A percentile compares a stretch with the other conserved stretches of the same genome.
Conservation (phyloP, 2,888 invertebrate genomes). For the Amorpha juglandis region DNA sequence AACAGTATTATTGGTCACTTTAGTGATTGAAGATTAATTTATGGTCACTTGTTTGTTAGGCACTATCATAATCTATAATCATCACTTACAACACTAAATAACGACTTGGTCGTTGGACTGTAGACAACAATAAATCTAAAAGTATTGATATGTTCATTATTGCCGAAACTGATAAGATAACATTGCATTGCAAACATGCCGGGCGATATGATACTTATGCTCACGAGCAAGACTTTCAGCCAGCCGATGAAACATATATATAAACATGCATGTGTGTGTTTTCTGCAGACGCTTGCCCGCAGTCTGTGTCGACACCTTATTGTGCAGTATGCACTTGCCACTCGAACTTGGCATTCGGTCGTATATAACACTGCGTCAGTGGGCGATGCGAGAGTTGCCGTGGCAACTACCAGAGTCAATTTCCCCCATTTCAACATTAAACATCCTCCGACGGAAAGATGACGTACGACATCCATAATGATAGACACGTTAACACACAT, state of each 20-base stretch:
- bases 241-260: constrained; percentile 46
- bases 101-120: constrained; percentile 63
- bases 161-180: constrained; percentile 56
- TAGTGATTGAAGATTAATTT: neutral
- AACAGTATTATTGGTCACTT: neutral
- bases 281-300: constrained; percentile 37
- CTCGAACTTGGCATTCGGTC: constrained; percentile 46
- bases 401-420: constrained; percentile 80
- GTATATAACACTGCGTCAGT: constrained; percentile 70
- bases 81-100: constrained; percentile 64
- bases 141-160: constrained; percentile 76
- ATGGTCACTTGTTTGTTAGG: constrained; percentile 40
- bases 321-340: constrained; percentile 23
- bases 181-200: constrained; percentile 64
- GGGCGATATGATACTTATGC: constrained; percentile 57
- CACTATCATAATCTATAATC: constrained; percentile 52
- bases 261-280: constrained; percentile 50
- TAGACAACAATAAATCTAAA: constrained; percentile 57
- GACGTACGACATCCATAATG: constrained; percentile 80
- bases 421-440: constrained; percentile 80
- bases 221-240: constrained; percentile 55
- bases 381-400: constrained; percentile 72
- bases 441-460: constrained; percentile 77
- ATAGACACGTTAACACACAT: constrained; percentile 77
- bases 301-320: constrained; percentile 41